Percentiles rank a stretch among this genome's conserved stretches.
phyloP scores from a whole-genome alignment of 2,888 invertebrate species.

The Branchipolynoe longqiensis region DNA sequence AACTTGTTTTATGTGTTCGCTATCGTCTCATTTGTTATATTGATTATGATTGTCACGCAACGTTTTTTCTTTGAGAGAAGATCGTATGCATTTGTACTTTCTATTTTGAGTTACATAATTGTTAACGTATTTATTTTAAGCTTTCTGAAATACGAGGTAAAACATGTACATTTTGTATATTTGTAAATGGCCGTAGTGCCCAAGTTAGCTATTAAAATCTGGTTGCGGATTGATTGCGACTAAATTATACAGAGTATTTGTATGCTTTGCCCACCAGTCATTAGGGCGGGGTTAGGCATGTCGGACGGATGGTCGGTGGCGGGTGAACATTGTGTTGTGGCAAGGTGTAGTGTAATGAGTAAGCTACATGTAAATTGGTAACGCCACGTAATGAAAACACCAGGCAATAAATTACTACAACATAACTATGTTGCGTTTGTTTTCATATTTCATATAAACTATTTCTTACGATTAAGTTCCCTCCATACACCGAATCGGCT shows the following conservation, averaged over 20 bases:
- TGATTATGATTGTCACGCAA: constrained; percentile 22
- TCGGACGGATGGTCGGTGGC: neutral
- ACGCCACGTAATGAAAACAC: neutral
- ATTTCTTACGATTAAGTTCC: no score
- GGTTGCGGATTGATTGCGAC: constrained; percentile 49
- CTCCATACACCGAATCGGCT: no score
- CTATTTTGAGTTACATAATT: neutral
- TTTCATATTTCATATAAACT: no score
- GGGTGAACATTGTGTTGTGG: neutral
- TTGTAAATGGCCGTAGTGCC: constrained; percentile 51
- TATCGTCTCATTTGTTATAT: neutral
- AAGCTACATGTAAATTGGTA: constrained; percentile 32
- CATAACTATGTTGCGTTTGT: neutral
- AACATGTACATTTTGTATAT: constrained; percentile 53
- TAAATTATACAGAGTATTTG: constrained; percentile 50
- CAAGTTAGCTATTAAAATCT: constrained; percentile 22
- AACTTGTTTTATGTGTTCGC: no score
- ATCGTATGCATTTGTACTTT: neutral
- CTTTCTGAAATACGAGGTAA: constrained; percentile 12
- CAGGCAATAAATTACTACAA: constrained; percentile 17
- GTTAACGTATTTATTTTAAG: constrained; percentile 12
- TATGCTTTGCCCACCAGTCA: constrained; percentile 40
- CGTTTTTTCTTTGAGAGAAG: neutral
- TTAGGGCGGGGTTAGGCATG: neutral
- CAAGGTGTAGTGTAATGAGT: neutral